Conservation (phyloP, 2,113 vertebrate species). For the Garra rufa region DNA sequence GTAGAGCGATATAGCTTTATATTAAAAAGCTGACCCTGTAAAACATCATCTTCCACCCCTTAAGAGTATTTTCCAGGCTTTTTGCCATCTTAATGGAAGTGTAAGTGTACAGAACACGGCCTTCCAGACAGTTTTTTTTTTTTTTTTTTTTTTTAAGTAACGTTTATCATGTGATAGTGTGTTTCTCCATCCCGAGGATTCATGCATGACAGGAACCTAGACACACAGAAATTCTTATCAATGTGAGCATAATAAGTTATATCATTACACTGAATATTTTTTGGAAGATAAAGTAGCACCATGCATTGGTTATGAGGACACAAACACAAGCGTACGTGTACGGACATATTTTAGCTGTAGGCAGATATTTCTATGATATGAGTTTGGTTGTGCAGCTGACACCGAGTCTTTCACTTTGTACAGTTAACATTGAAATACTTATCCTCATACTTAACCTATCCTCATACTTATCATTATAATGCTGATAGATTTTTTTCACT, state of each 20-base stretch:
- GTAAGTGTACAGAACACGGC: neutral
- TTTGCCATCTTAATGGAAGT: neutral
- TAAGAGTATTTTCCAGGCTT: neutral
- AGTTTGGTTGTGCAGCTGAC: constrained; percentile 18
- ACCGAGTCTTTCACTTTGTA: neutral
- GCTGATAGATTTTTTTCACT: neutral
- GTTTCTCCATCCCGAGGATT: neutral
- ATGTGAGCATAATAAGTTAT: neutral
- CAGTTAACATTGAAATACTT: neutral
- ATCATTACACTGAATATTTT: neutral
- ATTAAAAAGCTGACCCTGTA: neutral
- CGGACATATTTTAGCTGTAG: neutral
- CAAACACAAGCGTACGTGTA: neutral
- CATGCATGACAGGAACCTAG: constrained; percentile 18
- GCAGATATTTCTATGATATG: neutral
- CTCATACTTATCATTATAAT: neutral
- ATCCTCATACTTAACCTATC: neutral
- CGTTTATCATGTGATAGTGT: constrained; percentile 1
- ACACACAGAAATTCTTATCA: neutral
- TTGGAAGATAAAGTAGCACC: neutral
- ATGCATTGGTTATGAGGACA: neutral
- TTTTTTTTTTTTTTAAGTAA: neutral
- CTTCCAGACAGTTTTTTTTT: neutral
- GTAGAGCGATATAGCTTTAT: neutral
- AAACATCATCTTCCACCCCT: neutral